Evolutionary conservation across 1,140 invertebrate genomes (phyloP), one percentile per base, ranked within the genome.

Genomic region (Tetraneura akinire): DNA sequence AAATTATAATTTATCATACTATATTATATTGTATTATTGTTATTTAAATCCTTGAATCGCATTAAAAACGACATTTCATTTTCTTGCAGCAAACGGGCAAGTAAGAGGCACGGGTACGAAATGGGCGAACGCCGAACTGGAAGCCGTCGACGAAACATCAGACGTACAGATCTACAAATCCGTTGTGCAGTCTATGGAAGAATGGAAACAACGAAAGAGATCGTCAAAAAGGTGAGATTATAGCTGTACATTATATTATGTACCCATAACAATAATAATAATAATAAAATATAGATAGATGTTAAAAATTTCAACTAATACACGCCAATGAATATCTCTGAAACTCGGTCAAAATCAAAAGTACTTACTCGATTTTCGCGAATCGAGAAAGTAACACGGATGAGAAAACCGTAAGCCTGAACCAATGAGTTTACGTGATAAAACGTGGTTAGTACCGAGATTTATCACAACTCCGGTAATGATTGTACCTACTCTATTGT

Each of bases 111-210:
- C 84, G 82, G 83, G 85, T 62, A 84, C 85, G 83, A 53, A 74
- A 84, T 86, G 85, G 85, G 84, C 86, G 21, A 84, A 83, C 16
- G 83, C 84, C n/a, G 83, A 85, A 26, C 84, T 87, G 81, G 87
- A 88, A 81, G 85, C 85, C 10, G 53, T 85, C 81, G 89, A 90
- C 82, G 89, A 90, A 82, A 82, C 85, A 10, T 86, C 88, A 82
- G 89, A 90, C 81, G 84, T 84, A 13, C 86, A 88, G 80, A 87
- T 90, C 11, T 88, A 88, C 83, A 84, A 86, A 42, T 87, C 89
- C 1, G 88, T 90, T 37, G 86, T 90, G 29, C 85, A 87, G 42
- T 89, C 88, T 23, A 87, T 91, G 85, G 85, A 83, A 29, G 80
- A 81, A 80, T 82, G 82, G 78, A 78, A 82, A 51, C 55, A 73